These are phyloP conservation scores for Podarcis siculus DNA, from an alignment of 2,797 vertebrate species.

Conservation along the genomic window DNA sequence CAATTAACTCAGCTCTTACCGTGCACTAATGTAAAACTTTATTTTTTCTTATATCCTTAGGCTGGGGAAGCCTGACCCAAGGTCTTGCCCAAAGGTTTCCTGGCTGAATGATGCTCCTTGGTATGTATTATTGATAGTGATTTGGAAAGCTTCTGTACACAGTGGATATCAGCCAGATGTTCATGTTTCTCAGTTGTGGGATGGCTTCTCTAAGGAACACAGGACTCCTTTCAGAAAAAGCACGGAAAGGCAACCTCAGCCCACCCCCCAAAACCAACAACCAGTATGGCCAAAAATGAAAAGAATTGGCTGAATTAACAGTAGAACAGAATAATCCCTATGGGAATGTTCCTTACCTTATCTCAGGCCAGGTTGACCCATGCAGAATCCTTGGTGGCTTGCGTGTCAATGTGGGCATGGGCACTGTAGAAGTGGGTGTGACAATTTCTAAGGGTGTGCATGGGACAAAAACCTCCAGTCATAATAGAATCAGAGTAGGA, in stretches of 20 bases:
- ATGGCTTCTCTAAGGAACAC: neutral
- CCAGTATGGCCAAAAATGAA: constrained; percentile 10
- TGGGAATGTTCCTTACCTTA: too few relatives aligned
- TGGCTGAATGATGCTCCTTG: constrained; percentile 9
- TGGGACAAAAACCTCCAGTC: too few relatives aligned
- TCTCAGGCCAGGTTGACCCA: too few relatives aligned
- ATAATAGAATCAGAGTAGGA: too few relatives aligned
- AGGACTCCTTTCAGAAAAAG: constrained; percentile 48
- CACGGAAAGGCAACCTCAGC: too few relatives aligned
- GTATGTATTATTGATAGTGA: constrained; percentile 13
- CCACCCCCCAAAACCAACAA: neutral
- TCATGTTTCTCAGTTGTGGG: constrained; percentile 26
- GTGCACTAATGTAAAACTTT: neutral
- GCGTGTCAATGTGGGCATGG: too few relatives aligned
- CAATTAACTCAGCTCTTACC: neutral
- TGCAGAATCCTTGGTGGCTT: too few relatives aligned
- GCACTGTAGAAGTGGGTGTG: too few relatives aligned
- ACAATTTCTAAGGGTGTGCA: too few relatives aligned
- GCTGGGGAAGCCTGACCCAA: constrained; percentile 19
- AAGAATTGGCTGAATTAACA: constrained; percentile 18
- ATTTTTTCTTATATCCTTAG: constrained; percentile 30
- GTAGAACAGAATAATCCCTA: neutral
- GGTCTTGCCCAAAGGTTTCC: neutral
- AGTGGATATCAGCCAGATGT: constrained; percentile 4
- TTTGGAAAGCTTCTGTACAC: constrained; percentile 26